Conservation (phyloP, 2,113 vertebrate species). For the Uropsilus gracilis region DNA sequence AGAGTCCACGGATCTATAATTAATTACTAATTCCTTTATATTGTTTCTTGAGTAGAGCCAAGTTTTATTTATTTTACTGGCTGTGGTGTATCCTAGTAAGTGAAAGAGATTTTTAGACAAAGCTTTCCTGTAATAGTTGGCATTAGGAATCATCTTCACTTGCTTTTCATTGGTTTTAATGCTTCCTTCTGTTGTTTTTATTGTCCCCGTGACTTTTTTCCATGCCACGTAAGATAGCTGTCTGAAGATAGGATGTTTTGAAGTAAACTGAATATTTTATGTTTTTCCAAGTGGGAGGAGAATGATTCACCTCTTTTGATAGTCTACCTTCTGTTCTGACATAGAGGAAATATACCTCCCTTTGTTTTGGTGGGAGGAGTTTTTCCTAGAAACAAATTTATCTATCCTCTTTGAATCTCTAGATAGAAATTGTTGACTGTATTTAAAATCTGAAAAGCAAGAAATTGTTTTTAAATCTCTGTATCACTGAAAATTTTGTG, state of each 20-base stretch:
- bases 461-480: neutral
- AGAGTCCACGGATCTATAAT: neutral
- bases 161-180: neutral
- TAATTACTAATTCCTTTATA: neutral
- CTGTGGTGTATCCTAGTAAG: neutral
- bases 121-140: neutral
- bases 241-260: neutral
- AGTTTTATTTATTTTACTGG: neutral
- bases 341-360: neutral
- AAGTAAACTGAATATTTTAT: neutral
- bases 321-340: neutral
- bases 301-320: neutral
- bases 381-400: conserved; percentile 19
- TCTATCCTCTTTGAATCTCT: neutral
- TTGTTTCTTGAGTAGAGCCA: neutral
- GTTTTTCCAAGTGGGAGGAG: neutral
- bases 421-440: neutral
- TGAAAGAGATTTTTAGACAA: neutral
- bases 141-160: neutral
- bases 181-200: neutral
- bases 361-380: neutral
- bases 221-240: neutral
- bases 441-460: conserved; percentile 7
- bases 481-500: neutral
- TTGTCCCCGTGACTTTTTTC: neutral